Evolutionary conservation across 2,888 invertebrate species (phyloP).

Genomic region (Lamproptera curius): DNA sequence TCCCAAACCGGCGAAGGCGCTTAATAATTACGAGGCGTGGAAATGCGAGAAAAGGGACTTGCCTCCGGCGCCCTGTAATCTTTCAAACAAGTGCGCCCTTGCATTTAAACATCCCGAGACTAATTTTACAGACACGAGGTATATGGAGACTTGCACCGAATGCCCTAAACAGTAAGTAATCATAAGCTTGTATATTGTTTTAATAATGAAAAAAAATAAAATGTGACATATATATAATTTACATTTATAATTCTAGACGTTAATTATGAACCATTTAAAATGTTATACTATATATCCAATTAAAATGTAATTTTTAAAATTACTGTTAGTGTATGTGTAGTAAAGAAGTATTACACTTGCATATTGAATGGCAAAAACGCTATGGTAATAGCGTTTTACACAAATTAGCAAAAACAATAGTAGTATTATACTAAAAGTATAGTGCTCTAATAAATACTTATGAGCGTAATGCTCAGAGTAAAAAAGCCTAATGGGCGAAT

Average conservation of each 20-base stretch:
- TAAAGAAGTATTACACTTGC: too few species aligned
- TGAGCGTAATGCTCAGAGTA: too few species aligned
- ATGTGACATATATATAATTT: not conserved
- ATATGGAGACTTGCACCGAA: slow-evolving; percentile 91
- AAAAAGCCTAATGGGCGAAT: too few species aligned
- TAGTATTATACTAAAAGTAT: too few species aligned
- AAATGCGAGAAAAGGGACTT: slow-evolving; percentile 85
- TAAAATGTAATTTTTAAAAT: not conserved
- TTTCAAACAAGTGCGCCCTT: slow-evolving; percentile 90
- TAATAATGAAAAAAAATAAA: not conserved
- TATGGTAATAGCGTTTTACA: too few species aligned
- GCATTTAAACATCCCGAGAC: slow-evolving; percentile 86
- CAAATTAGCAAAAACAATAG: too few species aligned
- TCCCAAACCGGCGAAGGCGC: slow-evolving; percentile 83
- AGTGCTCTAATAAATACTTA: too few species aligned
- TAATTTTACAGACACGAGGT: slow-evolving; percentile 89
- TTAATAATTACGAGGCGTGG: slow-evolving; percentile 89
- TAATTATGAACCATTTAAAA: not conserved
- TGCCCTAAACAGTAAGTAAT: slow-evolving; percentile 85
- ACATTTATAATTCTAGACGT: not conserved
- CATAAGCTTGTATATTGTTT: not conserved
- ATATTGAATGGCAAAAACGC: too few species aligned
- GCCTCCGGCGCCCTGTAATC: slow-evolving; percentile 87
- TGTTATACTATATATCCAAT: not conserved
- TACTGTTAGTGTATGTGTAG: too few species aligned